These are phyloP conservation scores for Pharmacophagus antenor DNA, from an alignment of 2,888 invertebrate species.

Conservation along the genomic window DNA sequence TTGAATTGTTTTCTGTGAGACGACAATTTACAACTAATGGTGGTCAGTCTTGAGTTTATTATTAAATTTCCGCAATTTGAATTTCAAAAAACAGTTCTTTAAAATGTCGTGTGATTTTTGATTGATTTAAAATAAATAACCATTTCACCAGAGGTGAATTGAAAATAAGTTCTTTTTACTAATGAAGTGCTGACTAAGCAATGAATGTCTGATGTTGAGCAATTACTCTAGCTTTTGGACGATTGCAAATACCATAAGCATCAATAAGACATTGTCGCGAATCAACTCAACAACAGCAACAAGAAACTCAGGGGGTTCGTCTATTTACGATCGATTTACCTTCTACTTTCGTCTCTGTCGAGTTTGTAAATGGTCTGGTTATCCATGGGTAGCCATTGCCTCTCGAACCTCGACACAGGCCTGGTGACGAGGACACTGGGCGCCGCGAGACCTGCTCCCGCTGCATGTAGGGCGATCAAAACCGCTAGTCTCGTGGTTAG, in stretches of 20 bases:
- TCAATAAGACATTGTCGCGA: too few relatives aligned
- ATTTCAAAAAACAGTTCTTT: slow-evolving; percentile 13
- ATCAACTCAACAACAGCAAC: too few relatives aligned
- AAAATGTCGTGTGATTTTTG: too few relatives aligned
- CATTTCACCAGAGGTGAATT: too few relatives aligned
- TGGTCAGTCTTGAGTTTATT: slow-evolving; percentile 7
- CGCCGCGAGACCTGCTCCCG: slow-evolving; percentile 65
- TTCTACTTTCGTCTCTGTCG: slow-evolving; percentile 58
- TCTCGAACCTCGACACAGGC: slow-evolving; percentile 47
- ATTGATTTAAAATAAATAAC: too few relatives aligned
- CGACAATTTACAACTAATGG: slow-evolving; percentile 4
- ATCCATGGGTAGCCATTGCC: slow-evolving; percentile 69
- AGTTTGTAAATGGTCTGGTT: slow-evolving; percentile 68
- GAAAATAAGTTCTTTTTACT: too few relatives aligned
- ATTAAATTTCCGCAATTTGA: slow-evolving; percentile 16
- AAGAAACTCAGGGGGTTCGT: too few relatives aligned
- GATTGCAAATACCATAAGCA: too few relatives aligned
- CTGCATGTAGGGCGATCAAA: slow-evolving; percentile 61
- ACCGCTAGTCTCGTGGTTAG: slow-evolving; percentile 56
- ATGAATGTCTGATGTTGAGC: too few relatives aligned
- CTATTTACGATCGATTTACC: slow-evolving; percentile 42
- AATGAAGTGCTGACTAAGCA: too few relatives aligned
- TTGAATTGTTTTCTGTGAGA: slow-evolving; percentile 5
- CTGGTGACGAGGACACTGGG: slow-evolving; percentile 65
- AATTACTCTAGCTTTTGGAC: too few relatives aligned